A percentile compares a stretch with the other conserved stretches of the same genome.
phyloP scores from a whole-genome alignment of 2,113 vertebrate genomes.

The Peromyscus californicus region DNA sequence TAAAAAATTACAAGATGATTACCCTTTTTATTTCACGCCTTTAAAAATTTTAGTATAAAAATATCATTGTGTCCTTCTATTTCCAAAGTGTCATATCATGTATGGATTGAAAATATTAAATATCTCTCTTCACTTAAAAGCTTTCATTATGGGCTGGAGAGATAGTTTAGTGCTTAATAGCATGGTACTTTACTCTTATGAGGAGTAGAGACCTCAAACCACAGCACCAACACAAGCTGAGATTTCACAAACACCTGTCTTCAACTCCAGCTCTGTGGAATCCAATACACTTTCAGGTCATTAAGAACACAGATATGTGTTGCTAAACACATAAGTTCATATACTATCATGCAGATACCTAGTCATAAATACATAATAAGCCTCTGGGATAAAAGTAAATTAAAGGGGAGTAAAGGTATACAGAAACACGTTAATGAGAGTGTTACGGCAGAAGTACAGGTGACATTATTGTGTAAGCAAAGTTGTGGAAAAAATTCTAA shows the following conservation, averaged over 20 bases:
- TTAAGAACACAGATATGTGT: background rate
- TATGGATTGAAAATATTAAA: background rate
- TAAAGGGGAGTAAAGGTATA: background rate
- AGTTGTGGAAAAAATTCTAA: background rate
- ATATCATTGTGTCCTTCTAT: background rate
- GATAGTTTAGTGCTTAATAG: too few relatives aligned
- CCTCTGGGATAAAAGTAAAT: background rate
- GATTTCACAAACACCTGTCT: background rate
- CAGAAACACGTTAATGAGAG: background rate
- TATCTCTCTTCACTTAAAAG: background rate
- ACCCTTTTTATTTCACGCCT: background rate
- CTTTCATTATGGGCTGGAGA: background rate
- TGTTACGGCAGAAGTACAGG: background rate
- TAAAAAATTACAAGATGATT: background rate
- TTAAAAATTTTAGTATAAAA: background rate
- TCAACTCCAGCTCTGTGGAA: background rate
- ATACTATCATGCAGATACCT: background rate
- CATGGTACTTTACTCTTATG: background rate
- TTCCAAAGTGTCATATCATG: background rate
- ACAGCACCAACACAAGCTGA: background rate
- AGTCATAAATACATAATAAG: background rate
- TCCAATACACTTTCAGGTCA: background rate
- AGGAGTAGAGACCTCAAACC: background rate
- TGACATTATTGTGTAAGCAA: background rate
- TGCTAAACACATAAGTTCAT: background rate